These are phyloP conservation scores for Drosophila imparisetae DNA, from an alignment of 2,888 invertebrate genomes.

Conservation along the genomic window DNA sequence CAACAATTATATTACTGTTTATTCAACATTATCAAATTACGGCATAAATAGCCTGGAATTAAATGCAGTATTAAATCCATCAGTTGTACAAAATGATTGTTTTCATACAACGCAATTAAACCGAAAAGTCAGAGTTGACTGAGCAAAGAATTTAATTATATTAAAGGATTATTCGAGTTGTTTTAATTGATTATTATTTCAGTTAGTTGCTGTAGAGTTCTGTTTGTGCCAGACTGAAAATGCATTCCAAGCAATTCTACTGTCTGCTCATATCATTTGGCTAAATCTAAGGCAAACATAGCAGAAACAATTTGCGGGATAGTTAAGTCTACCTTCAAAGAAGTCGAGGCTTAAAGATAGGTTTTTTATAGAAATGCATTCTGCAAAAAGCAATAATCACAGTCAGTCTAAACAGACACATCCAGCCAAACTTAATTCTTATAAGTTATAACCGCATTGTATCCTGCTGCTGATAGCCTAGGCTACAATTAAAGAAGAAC, in stretches of 20 bases:
- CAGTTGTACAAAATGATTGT: slow-evolving; percentile 19
- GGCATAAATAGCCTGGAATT: slow-evolving; percentile 39
- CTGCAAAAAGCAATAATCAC: slow-evolving; percentile 59
- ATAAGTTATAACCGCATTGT: slow-evolving; percentile 34
- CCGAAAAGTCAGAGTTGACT: neutral
- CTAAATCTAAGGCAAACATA: slow-evolving; percentile 46
- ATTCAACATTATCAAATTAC: slow-evolving; percentile 66
- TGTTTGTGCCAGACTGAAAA: neutral
- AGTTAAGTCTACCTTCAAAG: slow-evolving; percentile 53
- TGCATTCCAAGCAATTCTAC: slow-evolving; percentile 16
- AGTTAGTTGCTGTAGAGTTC: neutral
- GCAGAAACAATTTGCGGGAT: slow-evolving; percentile 49
- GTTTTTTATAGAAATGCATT: slow-evolving; percentile 34
- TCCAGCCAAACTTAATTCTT: slow-evolving; percentile 27
- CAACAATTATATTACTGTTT: slow-evolving; percentile 29
- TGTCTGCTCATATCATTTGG: slow-evolving; percentile 8
- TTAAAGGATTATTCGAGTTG: neutral
- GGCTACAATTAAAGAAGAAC: slow-evolving; percentile 66
- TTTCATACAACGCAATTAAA: slow-evolving; percentile 3
- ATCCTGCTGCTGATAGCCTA: slow-evolving; percentile 65
- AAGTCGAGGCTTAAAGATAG: slow-evolving; percentile 71
- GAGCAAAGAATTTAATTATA: neutral
- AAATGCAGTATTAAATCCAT: slow-evolving; percentile 35
- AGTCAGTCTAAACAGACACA: slow-evolving; percentile 52
- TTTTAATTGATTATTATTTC: slow-evolving; percentile 1